Conservation (phyloP, 1,140 invertebrate genomes). For the Lepidurus packardi region DNA sequence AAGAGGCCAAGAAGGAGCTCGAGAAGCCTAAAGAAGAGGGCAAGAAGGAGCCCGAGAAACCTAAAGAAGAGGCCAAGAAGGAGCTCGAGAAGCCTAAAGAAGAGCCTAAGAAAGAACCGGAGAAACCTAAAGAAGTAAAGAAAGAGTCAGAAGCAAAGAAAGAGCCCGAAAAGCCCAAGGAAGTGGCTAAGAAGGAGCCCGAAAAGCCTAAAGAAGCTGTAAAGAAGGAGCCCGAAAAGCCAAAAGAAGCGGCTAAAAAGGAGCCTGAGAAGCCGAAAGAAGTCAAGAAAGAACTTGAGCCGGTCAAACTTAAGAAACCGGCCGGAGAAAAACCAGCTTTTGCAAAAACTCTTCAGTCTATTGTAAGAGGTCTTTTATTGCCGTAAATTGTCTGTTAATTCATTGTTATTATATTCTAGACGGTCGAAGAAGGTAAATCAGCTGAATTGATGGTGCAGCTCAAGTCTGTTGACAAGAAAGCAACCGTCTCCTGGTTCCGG, state of each 20-base stretch:
- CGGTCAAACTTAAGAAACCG: conserved; percentile 23
- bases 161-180: conserved; percentile 19
- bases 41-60: conserved; percentile 45
- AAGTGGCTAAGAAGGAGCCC: conserved; percentile 14
- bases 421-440: conserved; percentile 65
- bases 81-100: conserved; percentile 30
- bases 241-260: conserved; percentile 16
- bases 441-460: conserved; percentile 69
- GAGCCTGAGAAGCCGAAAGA: conserved; percentile 23
- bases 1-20: conserved; percentile 17
- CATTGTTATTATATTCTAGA: conserved; percentile 50
- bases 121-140: conserved; percentile 28
- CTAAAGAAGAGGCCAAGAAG: conserved; percentile 26
- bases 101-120: neutral
- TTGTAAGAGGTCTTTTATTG: neutral
- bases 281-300: conserved; percentile 7
- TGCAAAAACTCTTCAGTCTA: conserved; percentile 24
- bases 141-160: neutral
- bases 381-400: conserved; percentile 27
- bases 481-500: conserved; percentile 80
- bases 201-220: neutral
- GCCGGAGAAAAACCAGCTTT: conserved; percentile 28
- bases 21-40: conserved; percentile 27
- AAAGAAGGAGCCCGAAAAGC: conserved; percentile 4
- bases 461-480: conserved; percentile 64